Evolutionary conservation across 53 echinoderm and acorn worm species (phyloP).

Genomic region (Echinometra lucunter): DNA sequence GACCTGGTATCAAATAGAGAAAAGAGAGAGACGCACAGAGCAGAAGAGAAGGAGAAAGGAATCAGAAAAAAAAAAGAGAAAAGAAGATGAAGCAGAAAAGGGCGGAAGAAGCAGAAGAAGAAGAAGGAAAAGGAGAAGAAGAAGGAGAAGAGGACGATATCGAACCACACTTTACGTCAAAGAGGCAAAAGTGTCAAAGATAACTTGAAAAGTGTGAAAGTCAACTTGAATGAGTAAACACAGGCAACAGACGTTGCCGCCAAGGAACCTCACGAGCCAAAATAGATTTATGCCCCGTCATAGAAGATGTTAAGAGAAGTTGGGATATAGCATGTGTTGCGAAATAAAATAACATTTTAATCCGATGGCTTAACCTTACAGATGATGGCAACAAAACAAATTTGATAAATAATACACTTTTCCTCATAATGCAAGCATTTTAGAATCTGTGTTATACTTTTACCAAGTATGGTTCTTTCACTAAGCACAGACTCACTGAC

Average conservation of each 20-base stretch:
- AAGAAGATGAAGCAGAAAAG: not conserved
- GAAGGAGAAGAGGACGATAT: too few species aligned
- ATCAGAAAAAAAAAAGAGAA: not conserved
- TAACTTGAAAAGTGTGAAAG: slow-evolving; percentile 30
- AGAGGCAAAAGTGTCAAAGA: not conserved
- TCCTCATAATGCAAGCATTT: too few species aligned
- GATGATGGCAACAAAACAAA: too few species aligned
- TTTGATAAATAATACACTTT: too few species aligned
- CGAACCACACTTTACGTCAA: slow-evolving; percentile 1
- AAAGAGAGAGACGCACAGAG: not conserved
- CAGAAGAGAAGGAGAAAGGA: not conserved
- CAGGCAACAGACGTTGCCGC: slow-evolving; percentile 25
- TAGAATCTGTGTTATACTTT: too few species aligned
- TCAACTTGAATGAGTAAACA: slow-evolving; percentile 49
- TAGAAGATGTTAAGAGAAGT: too few species aligned
- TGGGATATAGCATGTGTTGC: too few species aligned
- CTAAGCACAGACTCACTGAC: too few species aligned
- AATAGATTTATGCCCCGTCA: too few species aligned
- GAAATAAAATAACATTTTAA: too few species aligned
- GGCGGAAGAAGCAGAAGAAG: not conserved
- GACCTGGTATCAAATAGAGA: not conserved
- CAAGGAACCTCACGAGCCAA: slow-evolving; percentile 16
- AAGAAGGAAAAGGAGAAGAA: not conserved
- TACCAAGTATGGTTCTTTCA: too few species aligned
- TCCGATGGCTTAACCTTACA: too few species aligned